Evolutionary conservation across 1,140 invertebrate genomes (phyloP).

Genomic region (Oscheius sp.): DNA sequence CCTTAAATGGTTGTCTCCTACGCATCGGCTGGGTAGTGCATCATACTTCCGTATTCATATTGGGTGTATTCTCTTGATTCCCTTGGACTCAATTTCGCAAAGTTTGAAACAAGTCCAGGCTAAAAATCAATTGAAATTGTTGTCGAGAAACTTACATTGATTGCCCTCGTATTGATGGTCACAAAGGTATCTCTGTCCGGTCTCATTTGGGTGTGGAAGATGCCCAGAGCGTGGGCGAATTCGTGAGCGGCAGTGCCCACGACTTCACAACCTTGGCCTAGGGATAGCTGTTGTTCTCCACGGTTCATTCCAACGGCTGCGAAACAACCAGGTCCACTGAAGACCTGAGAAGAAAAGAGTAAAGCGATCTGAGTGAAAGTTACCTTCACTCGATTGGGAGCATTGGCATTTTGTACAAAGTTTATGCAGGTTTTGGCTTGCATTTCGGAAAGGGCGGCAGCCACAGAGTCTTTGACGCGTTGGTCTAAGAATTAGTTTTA

Average conservation of each 20-base stretch:
- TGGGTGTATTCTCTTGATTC: neutral
- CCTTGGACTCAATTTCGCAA: constrained; percentile 7
- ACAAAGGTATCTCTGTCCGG: constrained; percentile 16
- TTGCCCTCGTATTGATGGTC: constrained; percentile 1
- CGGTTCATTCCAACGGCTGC: constrained; percentile 26
- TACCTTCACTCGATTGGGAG: constrained; percentile 6
- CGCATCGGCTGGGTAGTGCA: constrained; percentile 20
- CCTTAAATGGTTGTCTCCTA: neutral
- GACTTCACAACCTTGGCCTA: constrained; percentile 27
- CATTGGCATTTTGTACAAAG: constrained; percentile 8
- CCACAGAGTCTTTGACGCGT: neutral
- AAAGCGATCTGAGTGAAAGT: neutral
- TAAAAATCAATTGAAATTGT: neutral
- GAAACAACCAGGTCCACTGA: constrained; percentile 22
- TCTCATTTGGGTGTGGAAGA: constrained; percentile 27
- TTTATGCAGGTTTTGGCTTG: neutral
- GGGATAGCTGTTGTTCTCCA: constrained; percentile 25
- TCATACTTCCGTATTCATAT: constrained; percentile 24
- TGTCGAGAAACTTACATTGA: neutral
- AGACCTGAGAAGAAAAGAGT: neutral
- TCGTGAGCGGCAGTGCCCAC: constrained; percentile 15
- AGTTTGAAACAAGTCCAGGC: constrained; percentile 1
- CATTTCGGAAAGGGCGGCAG: neutral
- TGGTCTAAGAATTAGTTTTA: neutral
- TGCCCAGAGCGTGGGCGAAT: constrained; percentile 10